Evolutionary conservation across 37 sponge, comb jelly and placozoan genomes (phyloP).

Genomic region (Haliclona indistincta): DNA sequence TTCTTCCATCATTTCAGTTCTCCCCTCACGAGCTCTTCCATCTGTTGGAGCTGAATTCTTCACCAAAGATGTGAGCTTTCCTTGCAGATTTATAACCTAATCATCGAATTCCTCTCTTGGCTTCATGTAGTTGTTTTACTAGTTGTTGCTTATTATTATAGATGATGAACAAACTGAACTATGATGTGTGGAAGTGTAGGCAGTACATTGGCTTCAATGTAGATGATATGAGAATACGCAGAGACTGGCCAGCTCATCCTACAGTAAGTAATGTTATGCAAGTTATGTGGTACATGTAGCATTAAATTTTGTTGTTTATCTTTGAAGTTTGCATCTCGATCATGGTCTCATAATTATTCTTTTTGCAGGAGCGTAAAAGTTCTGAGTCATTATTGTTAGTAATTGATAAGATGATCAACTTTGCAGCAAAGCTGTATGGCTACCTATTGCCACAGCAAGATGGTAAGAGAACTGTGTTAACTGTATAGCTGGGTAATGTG

Average conservation of each 20-base stretch:
- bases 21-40: too few species aligned
- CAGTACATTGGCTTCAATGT: conserved; percentile 29
- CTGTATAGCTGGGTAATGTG: too few species aligned
- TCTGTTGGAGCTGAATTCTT: too few species aligned
- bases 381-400: not conserved
- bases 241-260: conserved; percentile 43
- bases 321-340: not conserved
- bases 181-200: conserved; percentile 40
- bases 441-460: conserved; percentile 38
- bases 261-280: conserved; percentile 27
- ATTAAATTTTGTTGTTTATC: not conserved
- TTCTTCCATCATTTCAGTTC: too few species aligned
- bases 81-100: too few species aligned
- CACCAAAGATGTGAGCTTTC: too few species aligned
- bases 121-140: too few species aligned
- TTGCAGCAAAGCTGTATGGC: conserved; percentile 61
- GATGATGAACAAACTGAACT: conserved; percentile 54
- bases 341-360: not conserved
- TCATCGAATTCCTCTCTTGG: too few species aligned
- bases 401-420: conserved; percentile 6
- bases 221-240: conserved; percentile 56
- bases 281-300: not conserved
- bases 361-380: not conserved
- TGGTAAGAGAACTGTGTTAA: too few species aligned
- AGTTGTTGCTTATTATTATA: not conserved